These are phyloP conservation scores for Astyanax mexicanus DNA, from an alignment of 2,797 vertebrate species.

Conservation along the genomic window DNA sequence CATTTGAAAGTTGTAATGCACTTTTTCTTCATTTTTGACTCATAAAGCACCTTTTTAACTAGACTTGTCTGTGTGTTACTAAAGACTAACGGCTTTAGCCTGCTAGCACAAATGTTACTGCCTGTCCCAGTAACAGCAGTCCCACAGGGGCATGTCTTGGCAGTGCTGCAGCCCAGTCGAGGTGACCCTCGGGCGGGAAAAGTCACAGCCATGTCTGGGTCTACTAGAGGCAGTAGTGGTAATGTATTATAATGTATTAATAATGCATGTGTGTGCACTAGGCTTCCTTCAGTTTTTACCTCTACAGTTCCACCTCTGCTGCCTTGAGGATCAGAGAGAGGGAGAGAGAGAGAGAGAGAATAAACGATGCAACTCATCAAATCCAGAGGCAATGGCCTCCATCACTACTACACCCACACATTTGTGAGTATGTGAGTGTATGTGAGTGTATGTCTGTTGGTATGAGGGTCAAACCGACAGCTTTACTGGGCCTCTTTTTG, in stretches of 20 bases:
- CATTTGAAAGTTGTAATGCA: no score
- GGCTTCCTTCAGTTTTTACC: slow-evolving; percentile 32
- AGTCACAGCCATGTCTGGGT: neutral
- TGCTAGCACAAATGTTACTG: neutral
- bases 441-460: neutral
- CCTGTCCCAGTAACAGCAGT: neutral
- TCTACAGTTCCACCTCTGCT: slow-evolving; percentile 1
- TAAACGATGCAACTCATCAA: slow-evolving; percentile 34
- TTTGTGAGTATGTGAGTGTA: neutral
- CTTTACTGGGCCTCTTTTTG: neutral
- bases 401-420: slow-evolving; percentile 12
- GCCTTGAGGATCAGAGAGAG: slow-evolving; percentile 11
- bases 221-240: neutral
- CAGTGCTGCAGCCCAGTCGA: neutral
- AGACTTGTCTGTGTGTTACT: neutral
- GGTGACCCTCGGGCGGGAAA: neutral
- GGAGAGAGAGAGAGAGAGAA: neutral
- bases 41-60: neutral
- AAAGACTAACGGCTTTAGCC: no score
- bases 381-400: slow-evolving; percentile 13
- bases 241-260: slow-evolving; percentile 30
- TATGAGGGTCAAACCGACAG: slow-evolving; percentile 25
- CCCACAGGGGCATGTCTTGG: neutral
- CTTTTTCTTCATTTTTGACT: neutral
- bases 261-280: slow-evolving; percentile 32